Conservation (phyloP, 2,797 vertebrate genomes). For the Trematomus bernacchii region DNA sequence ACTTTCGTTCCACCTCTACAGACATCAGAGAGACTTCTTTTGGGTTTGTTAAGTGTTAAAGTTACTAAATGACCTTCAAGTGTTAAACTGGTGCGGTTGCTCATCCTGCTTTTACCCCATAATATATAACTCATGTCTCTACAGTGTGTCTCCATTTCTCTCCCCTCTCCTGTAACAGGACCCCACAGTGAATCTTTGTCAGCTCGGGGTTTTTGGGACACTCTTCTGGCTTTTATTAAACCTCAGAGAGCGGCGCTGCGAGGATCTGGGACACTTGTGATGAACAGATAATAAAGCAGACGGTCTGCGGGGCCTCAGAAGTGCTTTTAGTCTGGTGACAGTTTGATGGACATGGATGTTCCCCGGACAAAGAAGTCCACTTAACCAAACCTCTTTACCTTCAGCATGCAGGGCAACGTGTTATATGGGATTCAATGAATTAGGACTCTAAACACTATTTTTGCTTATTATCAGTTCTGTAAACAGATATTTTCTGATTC, state of each 20-base stretch:
- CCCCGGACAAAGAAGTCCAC: constrained; percentile 19
- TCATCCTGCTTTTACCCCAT: background rate
- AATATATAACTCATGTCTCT: background rate
- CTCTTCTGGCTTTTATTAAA: constrained; percentile 53
- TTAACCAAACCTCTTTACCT: background rate
- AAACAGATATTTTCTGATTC: background rate
- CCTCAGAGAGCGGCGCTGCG: constrained; percentile 15
- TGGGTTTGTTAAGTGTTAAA: too few relatives aligned
- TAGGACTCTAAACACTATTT: background rate
- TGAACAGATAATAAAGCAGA: constrained; percentile 40
- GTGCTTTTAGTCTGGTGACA: constrained; percentile 39
- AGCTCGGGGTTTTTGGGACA: constrained; percentile 33
- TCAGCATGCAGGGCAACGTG: background rate
- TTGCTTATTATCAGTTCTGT: background rate
- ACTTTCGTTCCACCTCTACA: too few relatives aligned
- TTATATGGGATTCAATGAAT: constrained; percentile 6
- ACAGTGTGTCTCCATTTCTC: constrained; percentile 8
- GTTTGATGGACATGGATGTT: constrained; percentile 33
- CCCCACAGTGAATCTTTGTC: constrained; percentile 49
- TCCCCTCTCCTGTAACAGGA: constrained; percentile 46
- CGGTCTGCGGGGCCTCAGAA: constrained; percentile 17
- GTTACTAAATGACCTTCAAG: background rate
- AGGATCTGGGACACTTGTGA: constrained; percentile 43
- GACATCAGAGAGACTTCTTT: too few relatives aligned
- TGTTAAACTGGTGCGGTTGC: background rate